phyloP scores from a whole-genome alignment of 2,113 vertebrate genomes.

The Seriola dumerili region DNA sequence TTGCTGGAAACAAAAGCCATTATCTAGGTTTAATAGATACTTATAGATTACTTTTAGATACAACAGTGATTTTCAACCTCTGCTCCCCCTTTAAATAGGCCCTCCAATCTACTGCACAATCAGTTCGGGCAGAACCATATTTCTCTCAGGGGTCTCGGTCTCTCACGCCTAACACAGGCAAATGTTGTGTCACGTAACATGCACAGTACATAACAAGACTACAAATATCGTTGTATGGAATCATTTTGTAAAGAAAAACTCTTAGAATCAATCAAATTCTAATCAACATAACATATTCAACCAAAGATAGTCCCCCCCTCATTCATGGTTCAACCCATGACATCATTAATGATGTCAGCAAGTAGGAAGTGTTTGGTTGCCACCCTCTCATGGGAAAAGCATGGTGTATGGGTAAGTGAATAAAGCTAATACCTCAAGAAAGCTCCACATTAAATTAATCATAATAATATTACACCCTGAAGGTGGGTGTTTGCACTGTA shows the following conservation, averaged over 20 bases:
- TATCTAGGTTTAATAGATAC: neutral
- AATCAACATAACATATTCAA: neutral
- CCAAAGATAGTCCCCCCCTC: neutral
- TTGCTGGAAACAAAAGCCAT: neutral
- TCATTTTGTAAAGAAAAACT: neutral
- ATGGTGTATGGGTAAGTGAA: neutral
- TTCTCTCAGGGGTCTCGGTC: neutral
- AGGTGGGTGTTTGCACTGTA: too few species aligned
- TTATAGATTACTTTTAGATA: neutral
- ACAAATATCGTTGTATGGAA: too few species aligned
- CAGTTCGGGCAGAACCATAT: neutral
- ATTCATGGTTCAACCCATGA: neutral
- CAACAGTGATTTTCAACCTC: neutral
- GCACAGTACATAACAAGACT: too few species aligned
- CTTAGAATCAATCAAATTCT: neutral
- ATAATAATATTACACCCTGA: too few species aligned
- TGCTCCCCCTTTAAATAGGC: neutral
- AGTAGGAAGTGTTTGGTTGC: neutral
- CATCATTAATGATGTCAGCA: neutral
- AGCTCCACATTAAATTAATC: too few species aligned
- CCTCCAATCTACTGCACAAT: neutral
- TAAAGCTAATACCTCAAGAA: too few species aligned
- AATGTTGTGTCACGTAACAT: too few species aligned
- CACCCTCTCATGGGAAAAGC: neutral
- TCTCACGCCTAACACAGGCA: neutral